A percentile compares a stretch with the other conserved stretches of the same genome.
Conservation (phyloP, 2,888 invertebrate genomes). For the Thereva unica region DNA sequence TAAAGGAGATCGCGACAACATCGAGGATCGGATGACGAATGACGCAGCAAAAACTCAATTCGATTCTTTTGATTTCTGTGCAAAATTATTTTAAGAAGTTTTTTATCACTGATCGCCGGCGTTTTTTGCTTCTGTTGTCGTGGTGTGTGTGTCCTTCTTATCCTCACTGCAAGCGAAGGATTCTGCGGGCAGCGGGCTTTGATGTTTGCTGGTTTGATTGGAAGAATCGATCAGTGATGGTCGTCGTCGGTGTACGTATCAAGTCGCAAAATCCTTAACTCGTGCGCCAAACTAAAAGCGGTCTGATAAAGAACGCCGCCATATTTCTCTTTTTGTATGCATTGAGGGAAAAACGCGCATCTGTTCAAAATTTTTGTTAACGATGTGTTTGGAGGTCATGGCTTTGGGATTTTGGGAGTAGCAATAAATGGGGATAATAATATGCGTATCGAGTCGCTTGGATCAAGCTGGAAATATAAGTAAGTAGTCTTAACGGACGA, state of each 20-base stretch:
- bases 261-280: slow-evolving; percentile 18
- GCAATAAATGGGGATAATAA: too few species aligned
- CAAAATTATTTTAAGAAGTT: slow-evolving; percentile 33
- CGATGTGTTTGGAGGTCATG: background rate
- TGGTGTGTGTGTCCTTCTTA: slow-evolving; percentile 2
- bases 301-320: slow-evolving; percentile 8
- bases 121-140: background rate
- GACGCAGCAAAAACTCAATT: slow-evolving; percentile 25
- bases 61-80: slow-evolving; percentile 33
- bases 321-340: background rate
- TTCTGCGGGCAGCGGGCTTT: slow-evolving; percentile 8
- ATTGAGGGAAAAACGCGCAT: background rate
- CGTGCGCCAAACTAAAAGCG: slow-evolving; percentile 28
- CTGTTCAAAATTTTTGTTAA: slow-evolving; percentile 15
- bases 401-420: too few species aligned
- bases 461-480: too few species aligned
- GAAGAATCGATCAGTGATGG: slow-evolving; percentile 13
- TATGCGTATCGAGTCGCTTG: too few species aligned
- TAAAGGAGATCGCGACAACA: slow-evolving; percentile 25
- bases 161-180: slow-evolving; percentile 7
- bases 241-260: background rate
- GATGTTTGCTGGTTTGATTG: slow-evolving; percentile 17
- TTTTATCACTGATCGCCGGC: background rate
- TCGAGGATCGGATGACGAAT: background rate
- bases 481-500: too few species aligned